Percentiles rank a stretch among this genome's conserved stretches.
Conservation (phyloP, 1,140 invertebrate genomes). For the Hylyphantes graminicola region DNA sequence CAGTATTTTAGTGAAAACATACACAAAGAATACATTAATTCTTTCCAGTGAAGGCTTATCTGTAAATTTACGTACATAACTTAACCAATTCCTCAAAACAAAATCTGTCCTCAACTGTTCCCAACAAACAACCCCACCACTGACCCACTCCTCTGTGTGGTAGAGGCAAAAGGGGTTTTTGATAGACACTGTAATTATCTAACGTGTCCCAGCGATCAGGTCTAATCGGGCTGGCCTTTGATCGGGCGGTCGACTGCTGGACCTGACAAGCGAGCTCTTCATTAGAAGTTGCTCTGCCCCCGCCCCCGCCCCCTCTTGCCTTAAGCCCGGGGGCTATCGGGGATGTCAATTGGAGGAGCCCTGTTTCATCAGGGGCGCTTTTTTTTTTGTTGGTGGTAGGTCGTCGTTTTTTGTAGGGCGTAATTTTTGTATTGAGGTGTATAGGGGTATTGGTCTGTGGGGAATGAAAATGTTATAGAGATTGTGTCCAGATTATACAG, state of each 20-base stretch:
- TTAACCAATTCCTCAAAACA: no score
- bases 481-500: neutral
- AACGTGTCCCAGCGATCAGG: constrained; percentile 56
- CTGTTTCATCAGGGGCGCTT: constrained; percentile 41
- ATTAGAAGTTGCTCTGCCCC: constrained; percentile 50
- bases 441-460: neutral
- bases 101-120: no score
- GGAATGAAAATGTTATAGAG: neutral
- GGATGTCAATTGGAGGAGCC: constrained; percentile 52
- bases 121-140: no score
- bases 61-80: no score
- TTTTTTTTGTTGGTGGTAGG: constrained; percentile 6
- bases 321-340: constrained; percentile 55
- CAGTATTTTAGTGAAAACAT: no score
- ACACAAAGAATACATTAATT: no score
- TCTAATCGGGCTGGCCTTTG: constrained; percentile 51
- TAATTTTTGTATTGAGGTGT: neutral
- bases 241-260: constrained; percentile 33
- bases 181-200: constrained; percentile 59
- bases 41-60: no score
- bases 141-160: neutral
- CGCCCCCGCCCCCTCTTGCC: constrained; percentile 20
- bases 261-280: constrained; percentile 13
- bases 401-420: neutral
- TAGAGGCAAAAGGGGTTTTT: constrained; percentile 23